phyloP scores from a whole-genome alignment of 2,888 invertebrate genomes.

The Drosophila flavopinicola region DNA sequence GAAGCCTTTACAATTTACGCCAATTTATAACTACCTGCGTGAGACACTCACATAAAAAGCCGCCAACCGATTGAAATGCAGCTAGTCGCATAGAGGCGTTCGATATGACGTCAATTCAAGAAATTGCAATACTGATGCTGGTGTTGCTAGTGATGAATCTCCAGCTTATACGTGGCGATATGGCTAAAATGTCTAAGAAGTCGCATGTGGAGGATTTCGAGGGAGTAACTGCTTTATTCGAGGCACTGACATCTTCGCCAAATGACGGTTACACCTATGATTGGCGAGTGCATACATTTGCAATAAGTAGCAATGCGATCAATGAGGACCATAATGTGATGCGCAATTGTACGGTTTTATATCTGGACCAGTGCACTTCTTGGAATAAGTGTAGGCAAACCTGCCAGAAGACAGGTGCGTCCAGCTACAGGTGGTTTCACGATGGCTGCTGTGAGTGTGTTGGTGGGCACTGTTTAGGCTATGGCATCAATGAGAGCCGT shows the following conservation, averaged over 20 bases:
- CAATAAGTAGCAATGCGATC: slow-evolving; percentile 89
- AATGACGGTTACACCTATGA: slow-evolving; percentile 88
- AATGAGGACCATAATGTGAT: slow-evolving; percentile 77
- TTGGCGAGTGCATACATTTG: slow-evolving; percentile 93
- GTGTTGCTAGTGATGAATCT: slow-evolving; percentile 17
- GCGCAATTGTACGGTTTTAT: slow-evolving; percentile 95
- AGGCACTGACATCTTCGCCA: slow-evolving; percentile 90
- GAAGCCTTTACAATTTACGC: neutral
- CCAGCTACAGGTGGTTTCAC: slow-evolving; percentile 87
- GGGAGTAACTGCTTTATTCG: slow-evolving; percentile 92
- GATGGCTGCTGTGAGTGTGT: slow-evolving; percentile 97
- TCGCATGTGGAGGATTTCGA: slow-evolving; percentile 95
- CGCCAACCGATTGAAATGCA: neutral
- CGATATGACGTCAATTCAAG: slow-evolving; percentile 41
- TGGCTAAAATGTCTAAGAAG: slow-evolving; percentile 87
- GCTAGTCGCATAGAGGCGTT: slow-evolving; percentile 18
- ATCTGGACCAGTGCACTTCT: slow-evolving; percentile 94
- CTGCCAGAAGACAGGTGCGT: slow-evolving; percentile 85
- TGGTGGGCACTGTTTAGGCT: slow-evolving; percentile 93
- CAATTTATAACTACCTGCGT: slow-evolving; percentile 1
- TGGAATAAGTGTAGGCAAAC: slow-evolving; percentile 93
- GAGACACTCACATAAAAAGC: slow-evolving; percentile 9
- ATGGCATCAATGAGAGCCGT: slow-evolving; percentile 94
- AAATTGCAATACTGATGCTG: slow-evolving; percentile 17
- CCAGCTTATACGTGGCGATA: slow-evolving; percentile 17